Evolutionary conservation across 2,797 vertebrate species (phyloP).

Genomic region (Sebastes itinus): DNA sequence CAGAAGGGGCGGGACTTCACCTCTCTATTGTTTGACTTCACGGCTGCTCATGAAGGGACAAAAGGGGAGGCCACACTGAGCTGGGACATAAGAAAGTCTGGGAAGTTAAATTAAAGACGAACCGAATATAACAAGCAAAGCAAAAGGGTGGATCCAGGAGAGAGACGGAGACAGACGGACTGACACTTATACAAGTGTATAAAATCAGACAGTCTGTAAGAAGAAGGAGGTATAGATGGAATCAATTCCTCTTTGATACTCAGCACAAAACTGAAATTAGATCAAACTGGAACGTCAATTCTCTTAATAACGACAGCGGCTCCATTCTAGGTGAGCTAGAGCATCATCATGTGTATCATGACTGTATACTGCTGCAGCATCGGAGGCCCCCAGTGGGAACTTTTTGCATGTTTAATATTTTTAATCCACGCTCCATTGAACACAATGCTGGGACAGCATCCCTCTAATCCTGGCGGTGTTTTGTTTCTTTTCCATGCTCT

Average conservation of each 20-base stretch:
- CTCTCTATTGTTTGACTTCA: too few relatives aligned
- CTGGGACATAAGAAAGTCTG: not conserved
- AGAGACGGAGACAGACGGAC: not conserved
- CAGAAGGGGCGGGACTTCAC: too few relatives aligned
- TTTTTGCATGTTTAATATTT: conserved; percentile 22
- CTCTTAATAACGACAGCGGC: not conserved
- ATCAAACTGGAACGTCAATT: not conserved
- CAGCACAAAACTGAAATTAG: not conserved
- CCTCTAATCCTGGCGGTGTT: conserved; percentile 14
- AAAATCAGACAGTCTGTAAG: not conserved
- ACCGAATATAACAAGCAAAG: not conserved
- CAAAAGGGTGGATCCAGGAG: not conserved
- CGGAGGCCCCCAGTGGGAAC: conserved; percentile 3
- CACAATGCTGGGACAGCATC: not conserved
- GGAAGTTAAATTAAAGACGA: not conserved
- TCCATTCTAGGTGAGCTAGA: not conserved
- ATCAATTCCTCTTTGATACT: not conserved
- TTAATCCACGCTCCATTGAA: not conserved
- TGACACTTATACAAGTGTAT: not conserved
- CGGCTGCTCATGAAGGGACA: not conserved
- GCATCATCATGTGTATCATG: not conserved
- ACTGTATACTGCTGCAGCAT: not conserved
- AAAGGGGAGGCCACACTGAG: not conserved
- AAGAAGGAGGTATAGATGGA: not conserved
- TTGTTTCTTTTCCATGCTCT: conserved; percentile 36